Evolutionary conservation across 2,797 vertebrate species (phyloP).

Genomic region (Masticophis lateralis): DNA sequence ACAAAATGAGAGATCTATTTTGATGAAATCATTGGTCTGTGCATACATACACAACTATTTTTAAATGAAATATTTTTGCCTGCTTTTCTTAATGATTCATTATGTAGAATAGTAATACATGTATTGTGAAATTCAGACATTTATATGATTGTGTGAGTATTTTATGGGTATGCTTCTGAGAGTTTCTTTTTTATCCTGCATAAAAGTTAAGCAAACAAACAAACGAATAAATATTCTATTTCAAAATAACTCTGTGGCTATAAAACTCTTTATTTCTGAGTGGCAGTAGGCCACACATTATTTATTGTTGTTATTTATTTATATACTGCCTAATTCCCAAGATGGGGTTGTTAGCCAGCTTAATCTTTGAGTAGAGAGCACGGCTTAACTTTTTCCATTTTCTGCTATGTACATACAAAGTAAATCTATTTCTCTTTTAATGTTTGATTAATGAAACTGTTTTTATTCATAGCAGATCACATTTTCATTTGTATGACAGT

Average conservation of each 20-base stretch:
- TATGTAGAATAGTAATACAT: neutral
- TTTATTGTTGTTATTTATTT: neutral
- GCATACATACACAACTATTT: neutral
- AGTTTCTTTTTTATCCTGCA: neutral
- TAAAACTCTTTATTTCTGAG: neutral
- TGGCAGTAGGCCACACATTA: neutral
- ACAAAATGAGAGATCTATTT: neutral
- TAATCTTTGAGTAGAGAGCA: neutral
- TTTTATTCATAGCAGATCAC: neutral
- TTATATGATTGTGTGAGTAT: neutral
- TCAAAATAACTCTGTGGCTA: neutral
- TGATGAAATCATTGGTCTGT: neutral
- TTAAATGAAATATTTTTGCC: neutral
- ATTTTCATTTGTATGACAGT: neutral
- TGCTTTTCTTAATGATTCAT: neutral
- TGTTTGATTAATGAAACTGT: neutral
- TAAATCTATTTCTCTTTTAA: neutral
- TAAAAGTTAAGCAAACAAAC: neutral
- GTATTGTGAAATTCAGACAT: neutral
- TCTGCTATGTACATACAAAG: neutral
- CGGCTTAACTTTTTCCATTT: neutral
- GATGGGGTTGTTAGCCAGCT: neutral
- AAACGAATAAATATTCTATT: neutral
- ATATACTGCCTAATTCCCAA: neutral
- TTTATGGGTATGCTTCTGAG: neutral